Evolutionary conservation across 2,888 invertebrate genomes (phyloP).

Genomic region (Sphaerophoria rueppellii): DNA sequence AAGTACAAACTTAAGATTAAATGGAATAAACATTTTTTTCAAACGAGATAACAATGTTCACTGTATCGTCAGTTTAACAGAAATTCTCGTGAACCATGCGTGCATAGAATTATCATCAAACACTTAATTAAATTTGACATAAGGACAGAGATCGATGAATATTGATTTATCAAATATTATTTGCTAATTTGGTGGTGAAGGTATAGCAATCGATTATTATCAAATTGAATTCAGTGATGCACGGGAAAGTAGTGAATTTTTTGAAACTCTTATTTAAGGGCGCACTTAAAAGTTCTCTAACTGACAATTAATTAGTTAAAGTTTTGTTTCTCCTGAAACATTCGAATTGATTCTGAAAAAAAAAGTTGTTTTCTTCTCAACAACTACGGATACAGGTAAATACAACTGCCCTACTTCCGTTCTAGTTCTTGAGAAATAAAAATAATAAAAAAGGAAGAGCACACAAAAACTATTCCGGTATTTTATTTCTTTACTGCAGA

Average conservation of each 20-base stretch:
- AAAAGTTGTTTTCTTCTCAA: neutral
- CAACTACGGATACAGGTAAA: neutral
- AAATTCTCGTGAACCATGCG: too few species aligned
- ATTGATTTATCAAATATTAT: too few species aligned
- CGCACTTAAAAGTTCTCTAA: neutral
- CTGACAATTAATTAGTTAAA: conserved; percentile 11
- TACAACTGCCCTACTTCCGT: conserved; percentile 7
- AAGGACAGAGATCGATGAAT: too few species aligned
- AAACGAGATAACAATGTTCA: too few species aligned
- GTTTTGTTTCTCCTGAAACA: neutral
- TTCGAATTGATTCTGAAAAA: conserved; percentile 7
- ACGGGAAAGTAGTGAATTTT: neutral
- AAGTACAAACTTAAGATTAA: too few species aligned
- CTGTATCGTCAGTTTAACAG: too few species aligned
- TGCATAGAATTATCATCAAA: too few species aligned
- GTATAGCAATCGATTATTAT: too few species aligned
- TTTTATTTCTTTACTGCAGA: conserved; percentile 21
- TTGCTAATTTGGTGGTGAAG: too few species aligned
- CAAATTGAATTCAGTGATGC: neutral
- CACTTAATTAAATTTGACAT: too few species aligned
- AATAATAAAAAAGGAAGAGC: neutral
- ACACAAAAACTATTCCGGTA: neutral
- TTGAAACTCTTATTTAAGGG: too few species aligned
- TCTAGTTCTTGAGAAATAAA: neutral
- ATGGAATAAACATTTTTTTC: too few species aligned